A percentile compares a stretch with the other conserved stretches of the same genome.
Evolutionary conservation across 2,797 vertebrate genomes (phyloP).

Genomic region (Characodon lateralis): DNA sequence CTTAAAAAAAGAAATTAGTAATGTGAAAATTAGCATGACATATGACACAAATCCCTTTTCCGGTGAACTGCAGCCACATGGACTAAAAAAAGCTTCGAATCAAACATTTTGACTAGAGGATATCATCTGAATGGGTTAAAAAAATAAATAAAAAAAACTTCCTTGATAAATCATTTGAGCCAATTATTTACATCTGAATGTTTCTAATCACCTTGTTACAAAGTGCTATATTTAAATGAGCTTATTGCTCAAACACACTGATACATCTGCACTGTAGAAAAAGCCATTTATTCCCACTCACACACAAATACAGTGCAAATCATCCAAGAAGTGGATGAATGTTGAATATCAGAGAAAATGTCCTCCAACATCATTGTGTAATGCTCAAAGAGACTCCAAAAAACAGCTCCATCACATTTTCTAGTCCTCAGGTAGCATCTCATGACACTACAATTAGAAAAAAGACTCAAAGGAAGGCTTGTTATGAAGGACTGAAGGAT

Average conservation of each 20-base stretch:
- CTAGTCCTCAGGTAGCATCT: neutral
- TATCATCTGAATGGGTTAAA: too few species aligned
- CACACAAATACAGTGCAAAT: neutral
- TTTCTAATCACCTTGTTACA: neutral
- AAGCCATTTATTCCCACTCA: neutral
- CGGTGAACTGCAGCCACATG: too few species aligned
- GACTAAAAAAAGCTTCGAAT: too few species aligned
- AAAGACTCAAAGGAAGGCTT: neutral
- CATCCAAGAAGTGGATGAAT: neutral
- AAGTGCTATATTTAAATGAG: neutral
- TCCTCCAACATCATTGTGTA: too few species aligned
- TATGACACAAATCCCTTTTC: too few species aligned
- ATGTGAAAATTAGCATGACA: neutral
- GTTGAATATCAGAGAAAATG: too few species aligned
- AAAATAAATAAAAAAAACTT: too few species aligned
- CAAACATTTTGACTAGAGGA: too few species aligned
- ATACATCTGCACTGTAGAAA: neutral
- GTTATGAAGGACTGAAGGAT: too few species aligned
- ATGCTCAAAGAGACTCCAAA: too few species aligned
- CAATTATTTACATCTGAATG: too few species aligned
- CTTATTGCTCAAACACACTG: neutral
- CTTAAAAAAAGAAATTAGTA: neutral
- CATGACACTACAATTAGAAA: neutral
- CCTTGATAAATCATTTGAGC: too few species aligned
- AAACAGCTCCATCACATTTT: neutral